Conservation (phyloP, 2,113 vertebrate genomes). For the Natator depressus region DNA sequence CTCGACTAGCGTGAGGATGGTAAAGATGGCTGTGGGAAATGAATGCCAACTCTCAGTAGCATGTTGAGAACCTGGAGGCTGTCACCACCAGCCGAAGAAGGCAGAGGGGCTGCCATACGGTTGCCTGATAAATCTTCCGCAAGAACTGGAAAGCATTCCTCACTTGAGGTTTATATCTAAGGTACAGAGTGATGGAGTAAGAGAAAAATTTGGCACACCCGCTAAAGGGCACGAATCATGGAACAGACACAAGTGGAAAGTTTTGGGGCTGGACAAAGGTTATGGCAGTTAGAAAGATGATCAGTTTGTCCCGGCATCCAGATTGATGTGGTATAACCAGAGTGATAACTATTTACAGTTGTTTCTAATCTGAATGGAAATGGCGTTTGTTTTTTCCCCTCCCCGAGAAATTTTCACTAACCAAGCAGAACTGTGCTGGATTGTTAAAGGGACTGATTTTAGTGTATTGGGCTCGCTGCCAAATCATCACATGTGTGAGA, state of each 20-base stretch:
- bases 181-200: conserved; percentile 42
- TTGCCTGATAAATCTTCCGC: conserved; percentile 10
- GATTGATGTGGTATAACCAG: accelerated
- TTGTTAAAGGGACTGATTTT: background rate
- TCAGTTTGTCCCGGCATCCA: background rate
- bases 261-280: conserved; percentile 15
- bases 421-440: background rate
- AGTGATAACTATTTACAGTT: background rate
- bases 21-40: background rate
- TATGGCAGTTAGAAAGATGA: background rate
- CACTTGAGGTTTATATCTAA: conserved; percentile 53
- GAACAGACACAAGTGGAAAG: background rate
- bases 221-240: background rate
- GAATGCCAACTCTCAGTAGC: background rate
- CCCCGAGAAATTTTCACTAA: accelerated
- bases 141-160: background rate
- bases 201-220: conserved; percentile 33
- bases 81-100: conserved; percentile 7
- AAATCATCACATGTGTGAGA: accelerated
- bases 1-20: background rate
- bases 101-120: conserved; percentile 30
- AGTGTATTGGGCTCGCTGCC: background rate
- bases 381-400: background rate
- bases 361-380: accelerated
- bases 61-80: conserved; percentile 46